These are phyloP conservation scores for Anolis carolinensis DNA, from an alignment of 2,113 vertebrate species.

Conservation along the genomic window DNA sequence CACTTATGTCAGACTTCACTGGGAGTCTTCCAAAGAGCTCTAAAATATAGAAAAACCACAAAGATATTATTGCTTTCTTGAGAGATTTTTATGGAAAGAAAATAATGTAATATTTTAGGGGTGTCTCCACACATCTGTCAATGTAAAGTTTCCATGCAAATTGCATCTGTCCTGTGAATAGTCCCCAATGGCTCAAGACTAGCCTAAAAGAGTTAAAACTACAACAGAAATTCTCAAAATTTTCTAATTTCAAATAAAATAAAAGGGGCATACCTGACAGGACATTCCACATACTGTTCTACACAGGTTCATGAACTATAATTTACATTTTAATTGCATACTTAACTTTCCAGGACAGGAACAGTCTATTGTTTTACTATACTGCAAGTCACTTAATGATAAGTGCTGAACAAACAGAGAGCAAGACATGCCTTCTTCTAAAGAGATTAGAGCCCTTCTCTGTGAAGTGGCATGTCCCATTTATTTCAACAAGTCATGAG, in stretches of 20 bases:
- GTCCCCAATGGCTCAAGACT: not conserved
- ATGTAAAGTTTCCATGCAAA: not conserved
- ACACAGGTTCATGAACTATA: not conserved
- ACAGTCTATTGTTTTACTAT: constrained; percentile 11
- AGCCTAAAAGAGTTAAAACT: not conserved
- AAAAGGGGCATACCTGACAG: not conserved
- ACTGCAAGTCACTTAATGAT: constrained; percentile 28
- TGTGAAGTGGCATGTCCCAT: constrained; percentile 4
- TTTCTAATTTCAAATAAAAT: not conserved
- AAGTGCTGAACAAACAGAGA: constrained; percentile 32
- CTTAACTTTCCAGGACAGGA: constrained; percentile 12
- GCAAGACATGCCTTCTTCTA: constrained; percentile 5
- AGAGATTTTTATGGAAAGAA: no score
- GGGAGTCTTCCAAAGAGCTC: no score
- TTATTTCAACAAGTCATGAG: not conserved
- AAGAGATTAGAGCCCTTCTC: constrained; percentile 28
- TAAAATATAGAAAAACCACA: no score
- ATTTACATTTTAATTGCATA: constrained; percentile 28
- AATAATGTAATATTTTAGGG: no score
- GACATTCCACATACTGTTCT: not conserved
- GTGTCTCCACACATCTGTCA: no score
- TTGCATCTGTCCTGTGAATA: not conserved
- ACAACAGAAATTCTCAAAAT: not conserved
- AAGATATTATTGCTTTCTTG: no score
- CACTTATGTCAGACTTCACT: no score